Evolutionary conservation across 2,888 invertebrate genomes (phyloP), one percentile per base, ranked within the genome.

Genomic region (Nesidiocoris tenuis): DNA sequence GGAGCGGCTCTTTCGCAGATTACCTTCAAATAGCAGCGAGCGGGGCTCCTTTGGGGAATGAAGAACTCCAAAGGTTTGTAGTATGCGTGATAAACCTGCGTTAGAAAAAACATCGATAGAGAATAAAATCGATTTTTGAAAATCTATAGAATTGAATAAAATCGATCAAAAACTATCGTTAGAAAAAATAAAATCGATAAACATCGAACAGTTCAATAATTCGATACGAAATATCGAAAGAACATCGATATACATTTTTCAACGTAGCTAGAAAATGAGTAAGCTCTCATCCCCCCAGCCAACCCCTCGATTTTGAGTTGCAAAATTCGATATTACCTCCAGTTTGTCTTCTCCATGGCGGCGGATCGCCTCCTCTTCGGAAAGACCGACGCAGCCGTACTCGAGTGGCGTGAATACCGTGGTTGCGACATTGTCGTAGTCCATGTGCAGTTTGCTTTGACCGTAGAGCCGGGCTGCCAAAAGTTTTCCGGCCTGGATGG

Each of bases 21-120:
- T 0, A 93, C 91, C 86, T 98, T 98, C 80, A 94, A 86, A 84
- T 98, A 98, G 85, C 98, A 98, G 83, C 91, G 90, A 82, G 90
- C 89, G 81, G 93, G 91, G 82, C 90, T 92, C 80, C 92, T 90
- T 83, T 95, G 92, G 17, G 97, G 94, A 79, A 98, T 89, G 82
- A 95, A 94, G 87, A 95, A 97, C 86, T 98, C 98, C 2, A 98
- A 92, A 55, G 98, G 97, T 84, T 93, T 94, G 85, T 96, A 97
- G 84, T 89, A 94, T 65, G 93, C 93, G 85, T 98, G 98, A 85
- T 95, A 98, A 21, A 97, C 86, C 83, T 87, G 85, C 71, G 86
- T 74, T 74, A 67, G 17, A 64, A 5, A 5, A 59, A 17, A 17
- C 21, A 56, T 57, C 18, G 39, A 39, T 17, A n/a, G 17, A 23